Conservation (phyloP, 2,888 invertebrate species). For the Drosophila colorata region DNA sequence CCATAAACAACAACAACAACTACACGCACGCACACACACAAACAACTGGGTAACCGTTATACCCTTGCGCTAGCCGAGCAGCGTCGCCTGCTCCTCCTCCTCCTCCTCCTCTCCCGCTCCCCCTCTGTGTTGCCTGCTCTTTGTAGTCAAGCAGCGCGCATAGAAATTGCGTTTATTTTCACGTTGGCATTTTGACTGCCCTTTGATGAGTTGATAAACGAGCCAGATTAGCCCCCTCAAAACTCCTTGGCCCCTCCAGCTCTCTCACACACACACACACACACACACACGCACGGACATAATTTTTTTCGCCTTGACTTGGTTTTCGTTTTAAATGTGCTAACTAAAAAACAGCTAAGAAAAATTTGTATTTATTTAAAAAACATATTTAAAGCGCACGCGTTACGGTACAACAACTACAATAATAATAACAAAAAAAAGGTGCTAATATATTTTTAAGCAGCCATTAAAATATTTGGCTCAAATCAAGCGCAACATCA, state of each 20-base stretch:
- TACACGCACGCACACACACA: conserved; percentile 17
- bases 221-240: conserved; percentile 39
- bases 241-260: not conserved
- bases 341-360: conserved; percentile 22
- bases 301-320: no score
- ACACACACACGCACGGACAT: conserved; percentile 3
- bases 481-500: conserved; percentile 22
- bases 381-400: conserved; percentile 54
- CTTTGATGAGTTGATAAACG: conserved; percentile 72
- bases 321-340: conserved; percentile 33
- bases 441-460: conserved; percentile 69
- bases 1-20: conserved; percentile 60
- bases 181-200: conserved; percentile 70
- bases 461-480: conserved; percentile 47
- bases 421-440: conserved; percentile 35
- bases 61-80: conserved; percentile 21
- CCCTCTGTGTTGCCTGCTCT: conserved; percentile 10
- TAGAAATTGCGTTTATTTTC: conserved; percentile 70
- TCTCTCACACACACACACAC: conserved; percentile 4
- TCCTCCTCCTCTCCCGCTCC: not conserved
- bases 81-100: not conserved
- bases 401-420: conserved; percentile 39
- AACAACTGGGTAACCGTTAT: conserved; percentile 34
- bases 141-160: conserved; percentile 7
- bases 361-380: conserved; percentile 31